These are phyloP conservation scores for Discoglossus pictus DNA, from an alignment of 2,797 vertebrate genomes.

Conservation along the genomic window DNA sequence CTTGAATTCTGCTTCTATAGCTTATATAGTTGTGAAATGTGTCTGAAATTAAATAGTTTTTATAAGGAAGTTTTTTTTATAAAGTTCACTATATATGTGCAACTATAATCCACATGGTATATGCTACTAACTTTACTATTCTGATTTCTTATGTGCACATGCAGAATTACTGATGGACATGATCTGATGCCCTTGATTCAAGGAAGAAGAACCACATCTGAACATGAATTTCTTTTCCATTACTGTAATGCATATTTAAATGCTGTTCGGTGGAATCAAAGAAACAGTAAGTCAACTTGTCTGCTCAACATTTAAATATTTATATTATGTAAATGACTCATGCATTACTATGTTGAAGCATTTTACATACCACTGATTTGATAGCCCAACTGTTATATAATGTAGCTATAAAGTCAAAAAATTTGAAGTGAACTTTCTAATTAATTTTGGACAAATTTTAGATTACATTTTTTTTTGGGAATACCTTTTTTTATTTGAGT, in stretches of 20 bases:
- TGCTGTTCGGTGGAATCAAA: slow-evolving; percentile 81
- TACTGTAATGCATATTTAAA: slow-evolving; percentile 87
- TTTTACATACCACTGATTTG: background rate
- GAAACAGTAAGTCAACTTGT: slow-evolving; percentile 78
- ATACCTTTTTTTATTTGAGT: no score
- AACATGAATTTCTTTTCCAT: slow-evolving; percentile 89
- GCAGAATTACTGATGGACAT: slow-evolving; percentile 82
- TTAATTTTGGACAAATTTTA: no score
- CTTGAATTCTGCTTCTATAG: no score
- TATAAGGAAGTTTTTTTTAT: no score
- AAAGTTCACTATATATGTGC: no score
- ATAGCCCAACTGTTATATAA: no score
- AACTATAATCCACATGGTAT: no score
- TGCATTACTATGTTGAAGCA: background rate
- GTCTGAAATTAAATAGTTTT: no score
- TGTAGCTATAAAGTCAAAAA: no score
- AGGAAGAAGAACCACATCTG: slow-evolving; percentile 63
- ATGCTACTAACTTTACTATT: background rate
- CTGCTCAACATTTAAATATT: slow-evolving; percentile 42
- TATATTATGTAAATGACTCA: slow-evolving; percentile 3
- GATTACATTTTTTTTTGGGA: no score
- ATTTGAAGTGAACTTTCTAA: no score
- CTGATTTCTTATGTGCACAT: background rate
- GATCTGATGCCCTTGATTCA: slow-evolving; percentile 84
- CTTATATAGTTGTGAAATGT: no score